Percentiles rank a stretch among this genome's conserved stretches.
phyloP scores from a whole-genome alignment of 2,797 vertebrate species.

The Crax fasciolata region DNA sequence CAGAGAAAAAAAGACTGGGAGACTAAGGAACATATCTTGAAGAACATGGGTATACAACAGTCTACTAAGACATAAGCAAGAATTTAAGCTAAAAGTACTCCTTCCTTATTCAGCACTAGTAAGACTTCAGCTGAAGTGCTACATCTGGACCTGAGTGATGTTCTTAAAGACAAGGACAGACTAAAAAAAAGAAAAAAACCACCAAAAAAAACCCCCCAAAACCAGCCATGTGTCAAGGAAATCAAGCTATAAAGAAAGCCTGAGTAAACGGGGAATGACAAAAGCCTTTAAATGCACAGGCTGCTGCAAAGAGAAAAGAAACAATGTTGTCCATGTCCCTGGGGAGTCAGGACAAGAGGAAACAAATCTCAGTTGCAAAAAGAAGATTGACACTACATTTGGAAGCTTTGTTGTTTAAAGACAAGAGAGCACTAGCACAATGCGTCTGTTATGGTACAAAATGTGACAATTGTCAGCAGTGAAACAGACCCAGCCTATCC shows the following conservation, averaged over 20 bases:
- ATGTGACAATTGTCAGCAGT: not conserved
- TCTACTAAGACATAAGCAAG: not conserved
- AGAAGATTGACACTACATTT: not conserved
- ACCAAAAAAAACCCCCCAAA: not conserved
- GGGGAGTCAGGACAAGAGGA: not conserved
- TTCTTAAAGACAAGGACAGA: not conserved
- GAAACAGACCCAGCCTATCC: not conserved
- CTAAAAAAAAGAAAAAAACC: rapidly evolving
- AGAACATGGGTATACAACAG: not conserved
- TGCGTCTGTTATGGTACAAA: not conserved
- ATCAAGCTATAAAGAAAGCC: not conserved
- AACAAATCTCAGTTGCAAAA: not conserved
- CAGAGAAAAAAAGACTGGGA: not conserved
- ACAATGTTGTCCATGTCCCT: not conserved
- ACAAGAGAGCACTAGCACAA: not conserved
- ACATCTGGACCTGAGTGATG: not conserved
- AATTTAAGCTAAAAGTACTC: not conserved
- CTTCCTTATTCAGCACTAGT: not conserved
- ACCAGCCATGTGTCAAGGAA: not conserved
- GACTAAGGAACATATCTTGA: not conserved
- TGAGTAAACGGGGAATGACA: not conserved
- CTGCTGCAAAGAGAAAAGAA: not conserved
- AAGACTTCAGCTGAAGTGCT: not conserved
- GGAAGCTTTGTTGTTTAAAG: not conserved
- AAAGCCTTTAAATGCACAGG: not conserved